Conservation (phyloP, 2,113 vertebrate species). For the Dromas ardeola region DNA sequence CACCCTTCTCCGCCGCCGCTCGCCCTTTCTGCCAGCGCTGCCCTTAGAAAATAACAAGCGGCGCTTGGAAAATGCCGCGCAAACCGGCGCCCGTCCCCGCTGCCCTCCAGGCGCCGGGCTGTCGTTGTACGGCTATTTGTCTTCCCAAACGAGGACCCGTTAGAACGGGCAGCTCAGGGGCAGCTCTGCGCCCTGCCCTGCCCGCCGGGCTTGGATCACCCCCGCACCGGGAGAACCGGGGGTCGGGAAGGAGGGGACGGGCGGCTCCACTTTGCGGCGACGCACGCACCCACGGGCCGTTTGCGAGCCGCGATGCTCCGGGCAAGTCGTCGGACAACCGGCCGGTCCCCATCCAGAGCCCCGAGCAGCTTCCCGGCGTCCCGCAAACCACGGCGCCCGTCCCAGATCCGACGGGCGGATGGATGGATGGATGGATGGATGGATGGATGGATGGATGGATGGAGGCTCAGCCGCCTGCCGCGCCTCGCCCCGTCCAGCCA, state of each 20-base stretch:
- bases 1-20: background rate
- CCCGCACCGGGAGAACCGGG: background rate
- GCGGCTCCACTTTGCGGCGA: background rate
- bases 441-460: background rate
- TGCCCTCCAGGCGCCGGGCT: background rate
- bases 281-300: background rate
- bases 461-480: background rate
- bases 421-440: rapidly evolving
- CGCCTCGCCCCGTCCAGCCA: background rate
- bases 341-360: background rate
- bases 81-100: background rate
- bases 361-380: background rate
- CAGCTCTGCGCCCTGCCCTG: background rate
- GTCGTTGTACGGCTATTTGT: too few relatives aligned
- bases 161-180: background rate
- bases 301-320: background rate
- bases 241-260: background rate
- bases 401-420: background rate
- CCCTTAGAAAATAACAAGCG: background rate
- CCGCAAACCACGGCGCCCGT: background rate
- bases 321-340: background rate
- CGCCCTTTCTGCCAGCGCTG: background rate
- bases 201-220: background rate
- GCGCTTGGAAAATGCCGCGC: background rate
- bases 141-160: background rate